Evolutionary conservation across 2,797 vertebrate species (phyloP), one percentile per base, ranked within the genome.

Genomic region (Spinibarbus caldwelli): DNA sequence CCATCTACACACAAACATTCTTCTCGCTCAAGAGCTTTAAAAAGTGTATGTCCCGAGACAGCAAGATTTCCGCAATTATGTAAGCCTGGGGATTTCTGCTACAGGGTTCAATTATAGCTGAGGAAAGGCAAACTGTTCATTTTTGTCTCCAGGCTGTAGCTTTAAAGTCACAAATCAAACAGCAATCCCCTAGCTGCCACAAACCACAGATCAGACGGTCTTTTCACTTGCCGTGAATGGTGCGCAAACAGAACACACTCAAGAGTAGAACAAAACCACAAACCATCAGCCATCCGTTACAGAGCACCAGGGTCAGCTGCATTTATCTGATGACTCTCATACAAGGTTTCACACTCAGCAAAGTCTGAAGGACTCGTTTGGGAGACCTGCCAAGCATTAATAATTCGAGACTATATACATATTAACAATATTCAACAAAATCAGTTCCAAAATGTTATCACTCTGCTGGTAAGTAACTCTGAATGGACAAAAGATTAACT

Each of bases 61-160:
- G n/a, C 34, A 88, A 90, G 84, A 89, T 77, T 66, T 57, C 87
- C 86, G 57, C 88, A 83, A 81, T 83, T 73, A 77, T 84, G 82
- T 59, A 84, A 78, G 23, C 85, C 59, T 54, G 62, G 83, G 47
- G 82, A 87, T 88, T 88, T 83, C 66, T 86, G 84, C 89, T 86
- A 85, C 87, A 90, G 77, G 88, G 89, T 89, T 89, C 78, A 90
- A 91, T 89, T 90, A 89, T 90, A 89, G 87, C 80, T 78, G 36
- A 66, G 80, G 83, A 89, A 90, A 54, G 78, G 78, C 80, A 90
- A 82, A 88, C 71, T 23, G 81, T 77, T 83, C 75, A 77, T 86
- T 91, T 76, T 66, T 31, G 89, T 92, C 89, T 86, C 78, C 78
- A 70, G 78, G 89, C 84, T 88, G 71, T 86, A 87, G 34, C 72